Evolutionary conservation across 2,797 vertebrate genomes (phyloP), one percentile per base, ranked within the genome.

Genomic region (Calcarius lapponicus): DNA sequence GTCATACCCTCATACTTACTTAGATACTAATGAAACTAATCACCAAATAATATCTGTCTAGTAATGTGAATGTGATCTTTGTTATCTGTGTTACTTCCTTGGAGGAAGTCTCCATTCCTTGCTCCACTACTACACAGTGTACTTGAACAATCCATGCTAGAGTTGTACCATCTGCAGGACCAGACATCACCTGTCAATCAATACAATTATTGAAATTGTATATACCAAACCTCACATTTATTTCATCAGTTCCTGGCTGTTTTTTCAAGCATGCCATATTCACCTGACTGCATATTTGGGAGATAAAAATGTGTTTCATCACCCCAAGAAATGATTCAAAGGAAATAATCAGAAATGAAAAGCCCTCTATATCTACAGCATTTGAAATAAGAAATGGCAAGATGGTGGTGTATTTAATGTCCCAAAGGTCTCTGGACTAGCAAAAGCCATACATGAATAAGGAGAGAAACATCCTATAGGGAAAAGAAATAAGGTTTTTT

Each of bases 371-470:
- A 76, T 18, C 53, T 71, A 83, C 8, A 72, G 8, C 14, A 60
- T 90, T 64, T 86, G 67, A 92, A 92, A 92, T 38, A 84, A 93
- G 53, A 80, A 94, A 93, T 70, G 21, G 9, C 73, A 94, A 84
- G 34, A 72, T 66, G 38, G 65, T 90, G 25, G 48, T 70, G 20
- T 54, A 79, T 64, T 47, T 87, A 64, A 80, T 78, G 83, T 25
- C 71, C 32, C 24, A 60, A 58, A 83, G 32, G 28, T 57, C 79
- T 5, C 66, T 87, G 11, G 13, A 86, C 76, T 70, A 94, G 51
- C 13, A 84, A 78, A 92, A 66, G 51, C 7, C n/a, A 20, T 48
- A 40, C 26, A 81, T 67, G 48, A 95, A 74, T 87, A 95, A 95
- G 94, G 34, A 95, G 32, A 29, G 15, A 94, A 87, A 86, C 11